Percentiles rank a stretch among this genome's conserved stretches.
Conservation (phyloP, 2,888 invertebrate genomes). For the Maniola hyperantus region DNA sequence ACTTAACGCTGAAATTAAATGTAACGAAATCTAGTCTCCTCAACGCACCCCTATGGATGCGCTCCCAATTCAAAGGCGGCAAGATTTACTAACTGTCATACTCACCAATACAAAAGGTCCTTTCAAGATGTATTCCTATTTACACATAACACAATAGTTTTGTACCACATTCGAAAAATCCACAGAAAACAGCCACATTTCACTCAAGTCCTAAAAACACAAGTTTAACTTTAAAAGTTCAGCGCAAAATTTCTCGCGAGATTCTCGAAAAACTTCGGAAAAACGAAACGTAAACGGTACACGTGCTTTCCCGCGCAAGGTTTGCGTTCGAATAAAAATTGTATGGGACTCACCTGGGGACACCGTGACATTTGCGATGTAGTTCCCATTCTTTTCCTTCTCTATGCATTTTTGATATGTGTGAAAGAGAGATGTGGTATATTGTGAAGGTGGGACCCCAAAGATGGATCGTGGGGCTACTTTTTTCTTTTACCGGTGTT, state of each 20-base stretch:
- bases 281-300: constrained; percentile 55
- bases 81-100: constrained; percentile 33
- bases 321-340: constrained; percentile 73
- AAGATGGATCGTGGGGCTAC: constrained; percentile 56
- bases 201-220: constrained; percentile 43
- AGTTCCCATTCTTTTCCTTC: constrained; percentile 52
- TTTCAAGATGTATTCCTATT: constrained; percentile 59
- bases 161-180: constrained; percentile 55
- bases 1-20: not conserved
- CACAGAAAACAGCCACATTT: constrained; percentile 55
- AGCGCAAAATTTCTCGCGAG: constrained; percentile 31
- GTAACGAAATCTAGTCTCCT: constrained; percentile 4
- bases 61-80: constrained; percentile 19
- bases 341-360: constrained; percentile 70
- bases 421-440: constrained; percentile 47
- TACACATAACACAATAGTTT: constrained; percentile 63
- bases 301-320: constrained; percentile 78
- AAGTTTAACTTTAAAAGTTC: constrained; percentile 24
- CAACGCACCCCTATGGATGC: constrained; percentile 8
- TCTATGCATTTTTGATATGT: constrained; percentile 18
- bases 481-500: constrained; percentile 58
- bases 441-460: constrained; percentile 71
- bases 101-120: constrained; percentile 65
- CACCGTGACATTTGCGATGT: constrained; percentile 65
- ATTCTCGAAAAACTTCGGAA: constrained; percentile 47